A percentile compares a stretch with the other conserved stretches of the same genome.
These are phyloP conservation scores for Anomalospiza imberbis DNA, from an alignment of 2,797 vertebrate species.

Conservation along the genomic window DNA sequence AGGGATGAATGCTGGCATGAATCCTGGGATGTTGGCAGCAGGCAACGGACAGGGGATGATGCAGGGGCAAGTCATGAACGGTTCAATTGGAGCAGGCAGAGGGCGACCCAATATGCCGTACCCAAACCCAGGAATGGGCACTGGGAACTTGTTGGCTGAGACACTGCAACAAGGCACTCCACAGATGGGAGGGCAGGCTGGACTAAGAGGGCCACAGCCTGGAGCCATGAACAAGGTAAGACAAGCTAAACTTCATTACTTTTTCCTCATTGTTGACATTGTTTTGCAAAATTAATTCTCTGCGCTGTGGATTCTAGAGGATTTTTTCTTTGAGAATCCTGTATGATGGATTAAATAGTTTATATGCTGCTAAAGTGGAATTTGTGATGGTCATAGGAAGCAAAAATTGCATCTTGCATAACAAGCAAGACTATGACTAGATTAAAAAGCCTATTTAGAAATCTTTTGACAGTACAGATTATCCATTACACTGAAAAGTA, in stretches of 20 bases:
- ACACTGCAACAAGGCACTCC: slow-evolving; percentile 87
- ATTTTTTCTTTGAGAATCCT: not conserved
- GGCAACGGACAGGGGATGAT: slow-evolving; percentile 88
- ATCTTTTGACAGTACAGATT: not conserved
- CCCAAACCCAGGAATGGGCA: slow-evolving; percentile 82
- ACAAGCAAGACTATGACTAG: not conserved
- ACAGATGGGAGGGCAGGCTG: slow-evolving; percentile 84
- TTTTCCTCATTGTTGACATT: not conserved
- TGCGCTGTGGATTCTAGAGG: not conserved
- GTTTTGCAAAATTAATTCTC: not conserved
- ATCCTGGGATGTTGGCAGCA: slow-evolving; percentile 76
- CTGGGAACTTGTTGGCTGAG: slow-evolving; percentile 86
- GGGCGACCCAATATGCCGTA: slow-evolving; percentile 82
- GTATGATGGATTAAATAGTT: not conserved
- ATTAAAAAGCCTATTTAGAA: not conserved
- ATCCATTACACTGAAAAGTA: not conserved
- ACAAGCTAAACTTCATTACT: not conserved
- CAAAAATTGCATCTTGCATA: not conserved
- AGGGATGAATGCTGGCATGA: slow-evolving; percentile 88
- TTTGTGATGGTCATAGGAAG: not conserved
- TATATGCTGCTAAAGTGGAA: not conserved
- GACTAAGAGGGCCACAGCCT: slow-evolving; percentile 87
- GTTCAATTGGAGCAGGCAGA: slow-evolving; percentile 88
- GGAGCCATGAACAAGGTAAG: slow-evolving; percentile 84
- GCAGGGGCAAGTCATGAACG: slow-evolving; percentile 94